Evolutionary conservation across 2,797 vertebrate species (phyloP).

Genomic region (Smutsia gigantea): DNA sequence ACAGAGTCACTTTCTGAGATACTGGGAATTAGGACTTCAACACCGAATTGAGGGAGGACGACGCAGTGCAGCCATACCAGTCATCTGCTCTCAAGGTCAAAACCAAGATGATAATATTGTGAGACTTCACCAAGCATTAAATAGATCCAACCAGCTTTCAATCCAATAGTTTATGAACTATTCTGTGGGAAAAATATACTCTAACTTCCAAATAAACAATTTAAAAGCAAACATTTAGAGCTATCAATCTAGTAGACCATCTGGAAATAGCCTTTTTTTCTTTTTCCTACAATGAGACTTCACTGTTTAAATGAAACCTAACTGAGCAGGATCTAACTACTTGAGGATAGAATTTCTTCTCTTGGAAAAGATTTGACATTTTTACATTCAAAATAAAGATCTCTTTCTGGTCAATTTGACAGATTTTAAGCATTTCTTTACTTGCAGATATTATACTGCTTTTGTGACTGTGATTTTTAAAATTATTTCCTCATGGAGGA

Average conservation of each 20-base stretch:
- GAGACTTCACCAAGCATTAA: not conserved
- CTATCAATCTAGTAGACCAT: not conserved
- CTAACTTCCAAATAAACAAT: conserved; percentile 50
- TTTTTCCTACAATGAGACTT: not conserved
- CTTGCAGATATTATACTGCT: conserved; percentile 4
- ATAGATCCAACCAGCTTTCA: not conserved
- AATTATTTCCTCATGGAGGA: not conserved
- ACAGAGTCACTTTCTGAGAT: not conserved
- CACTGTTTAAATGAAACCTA: conserved; percentile 30
- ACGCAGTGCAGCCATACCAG: not conserved
- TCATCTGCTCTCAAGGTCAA: not conserved
- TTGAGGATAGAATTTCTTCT: conserved; percentile 24
- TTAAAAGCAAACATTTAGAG: conserved; percentile 33
- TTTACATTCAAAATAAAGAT: conserved; percentile 48
- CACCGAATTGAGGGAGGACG: not conserved
- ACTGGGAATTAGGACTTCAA: not conserved
- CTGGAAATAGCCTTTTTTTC: not conserved
- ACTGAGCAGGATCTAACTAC: not conserved
- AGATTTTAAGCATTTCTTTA: conserved; percentile 23
- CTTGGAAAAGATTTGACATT: not conserved
- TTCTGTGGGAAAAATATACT: not conserved
- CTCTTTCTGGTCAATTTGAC: not conserved
- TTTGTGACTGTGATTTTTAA: not conserved
- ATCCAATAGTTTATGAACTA: not conserved
- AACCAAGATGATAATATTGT: not conserved